Evolutionary conservation across 2,797 vertebrate genomes (phyloP).

Genomic region (Takifugu rubripes): DNA sequence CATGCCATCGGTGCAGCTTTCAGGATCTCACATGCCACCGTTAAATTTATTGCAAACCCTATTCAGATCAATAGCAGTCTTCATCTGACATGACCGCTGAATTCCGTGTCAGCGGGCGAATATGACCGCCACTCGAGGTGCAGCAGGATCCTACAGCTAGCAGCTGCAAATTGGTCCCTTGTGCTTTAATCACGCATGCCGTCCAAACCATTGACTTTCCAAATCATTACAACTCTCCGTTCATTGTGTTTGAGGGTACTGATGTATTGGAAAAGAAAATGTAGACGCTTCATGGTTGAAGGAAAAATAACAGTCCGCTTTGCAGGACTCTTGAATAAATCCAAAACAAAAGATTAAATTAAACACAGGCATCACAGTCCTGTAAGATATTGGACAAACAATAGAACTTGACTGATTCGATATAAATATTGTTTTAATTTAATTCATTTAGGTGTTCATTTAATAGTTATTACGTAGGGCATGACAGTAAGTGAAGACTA

Average conservation of each 20-base stretch:
- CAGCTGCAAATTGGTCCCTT: slow-evolving; percentile 67
- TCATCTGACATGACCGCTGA: slow-evolving; percentile 68
- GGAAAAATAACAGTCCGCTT: slow-evolving; percentile 52
- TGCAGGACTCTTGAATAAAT: slow-evolving; percentile 51
- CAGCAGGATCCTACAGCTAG: slow-evolving; percentile 63
- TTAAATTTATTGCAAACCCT: slow-evolving; percentile 80
- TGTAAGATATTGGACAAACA: slow-evolving; percentile 71
- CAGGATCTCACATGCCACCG: slow-evolving; percentile 50
- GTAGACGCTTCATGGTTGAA: slow-evolving; percentile 38
- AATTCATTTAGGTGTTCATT: slow-evolving; percentile 93
- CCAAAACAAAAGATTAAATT: slow-evolving; percentile 70
- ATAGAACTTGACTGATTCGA: slow-evolving; percentile 61
- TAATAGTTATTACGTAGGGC: slow-evolving; percentile 88
- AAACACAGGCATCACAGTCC: slow-evolving; percentile 43
- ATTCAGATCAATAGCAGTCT: slow-evolving; percentile 64
- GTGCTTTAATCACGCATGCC: slow-evolving; percentile 67
- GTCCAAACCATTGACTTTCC: slow-evolving; percentile 73
- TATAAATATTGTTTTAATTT: slow-evolving; percentile 88
- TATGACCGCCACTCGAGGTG: slow-evolving; percentile 56
- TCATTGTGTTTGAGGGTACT: slow-evolving; percentile 56
- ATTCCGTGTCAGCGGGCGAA: slow-evolving; percentile 63
- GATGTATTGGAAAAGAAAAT: slow-evolving; percentile 56
- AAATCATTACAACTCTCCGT: slow-evolving; percentile 68
- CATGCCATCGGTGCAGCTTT: slow-evolving; percentile 39
- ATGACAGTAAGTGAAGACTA: slow-evolving; percentile 83